phyloP scores from a whole-genome alignment of 2,888 invertebrate species.

The Euphydryas editha region DNA sequence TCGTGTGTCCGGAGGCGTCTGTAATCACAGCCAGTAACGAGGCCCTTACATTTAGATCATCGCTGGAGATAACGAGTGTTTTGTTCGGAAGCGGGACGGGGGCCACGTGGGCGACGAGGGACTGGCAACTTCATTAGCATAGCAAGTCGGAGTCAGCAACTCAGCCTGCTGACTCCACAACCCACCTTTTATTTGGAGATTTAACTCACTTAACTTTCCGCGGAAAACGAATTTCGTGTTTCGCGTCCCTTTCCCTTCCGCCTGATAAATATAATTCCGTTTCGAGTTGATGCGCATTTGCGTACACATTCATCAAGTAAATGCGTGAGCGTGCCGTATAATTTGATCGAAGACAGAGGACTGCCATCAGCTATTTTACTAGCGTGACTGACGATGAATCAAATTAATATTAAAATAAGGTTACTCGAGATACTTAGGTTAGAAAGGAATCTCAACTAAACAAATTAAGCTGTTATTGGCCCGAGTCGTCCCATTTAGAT shows the following conservation, averaged over 20 bases:
- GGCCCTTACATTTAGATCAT: slow-evolving; percentile 71
- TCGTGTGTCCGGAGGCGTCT: slow-evolving; percentile 66
- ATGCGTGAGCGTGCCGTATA: slow-evolving; percentile 64
- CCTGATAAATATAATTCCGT: slow-evolving; percentile 51
- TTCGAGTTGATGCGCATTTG: slow-evolving; percentile 52
- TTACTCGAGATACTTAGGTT: slow-evolving; percentile 23
- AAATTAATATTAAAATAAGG: slow-evolving; percentile 49
- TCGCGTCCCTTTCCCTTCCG: slow-evolving; percentile 54
- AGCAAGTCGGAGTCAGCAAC: slow-evolving; percentile 62
- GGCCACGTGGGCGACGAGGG: slow-evolving; percentile 47
- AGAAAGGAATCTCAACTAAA: slow-evolving; percentile 26
- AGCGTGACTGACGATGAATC: slow-evolving; percentile 54
- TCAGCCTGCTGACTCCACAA: slow-evolving; percentile 64
- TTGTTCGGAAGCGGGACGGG: slow-evolving; percentile 46
- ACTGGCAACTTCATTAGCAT: slow-evolving; percentile 67
- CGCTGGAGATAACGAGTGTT: slow-evolving; percentile 67
- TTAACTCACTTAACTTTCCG: slow-evolving; percentile 79
- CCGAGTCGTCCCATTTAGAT: neutral
- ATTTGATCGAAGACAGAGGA: slow-evolving; percentile 76
- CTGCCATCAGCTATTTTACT: slow-evolving; percentile 61
- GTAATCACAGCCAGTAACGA: slow-evolving; percentile 59
- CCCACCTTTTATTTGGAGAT: slow-evolving; percentile 78
- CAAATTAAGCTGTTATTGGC: slow-evolving; percentile 35
- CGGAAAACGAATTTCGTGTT: slow-evolving; percentile 64
- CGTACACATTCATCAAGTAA: slow-evolving; percentile 53